Evolutionary conservation across 2,113 vertebrate genomes (phyloP).

Genomic region (cattle (Bos taurus)): DNA sequence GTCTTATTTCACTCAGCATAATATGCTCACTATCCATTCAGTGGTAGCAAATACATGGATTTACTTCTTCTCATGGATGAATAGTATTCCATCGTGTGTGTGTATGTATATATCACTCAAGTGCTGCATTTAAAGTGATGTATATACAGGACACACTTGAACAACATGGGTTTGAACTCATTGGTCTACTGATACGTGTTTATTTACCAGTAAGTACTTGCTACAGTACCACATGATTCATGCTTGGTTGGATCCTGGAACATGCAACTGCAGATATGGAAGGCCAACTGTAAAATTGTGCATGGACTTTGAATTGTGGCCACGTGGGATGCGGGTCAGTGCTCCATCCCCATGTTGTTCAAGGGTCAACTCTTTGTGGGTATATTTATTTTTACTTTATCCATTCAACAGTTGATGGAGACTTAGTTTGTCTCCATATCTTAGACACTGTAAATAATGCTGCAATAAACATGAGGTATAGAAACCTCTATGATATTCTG

Average conservation of each 20-base stretch:
- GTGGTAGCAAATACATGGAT: background rate
- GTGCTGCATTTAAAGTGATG: background rate
- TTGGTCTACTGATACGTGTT: background rate
- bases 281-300: background rate
- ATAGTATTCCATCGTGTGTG: background rate
- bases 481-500: background rate
- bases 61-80: background rate
- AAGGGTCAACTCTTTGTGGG: background rate
- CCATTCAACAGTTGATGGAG: background rate
- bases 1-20: background rate
- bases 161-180: background rate
- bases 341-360: background rate
- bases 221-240: background rate
- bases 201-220: background rate
- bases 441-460: background rate
- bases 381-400: background rate
- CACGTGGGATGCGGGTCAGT: fast-evolving
- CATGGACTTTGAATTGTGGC: background rate
- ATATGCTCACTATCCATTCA: background rate
- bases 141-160: background rate
- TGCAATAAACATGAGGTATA: background rate
- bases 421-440: background rate
- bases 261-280: background rate
- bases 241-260: background rate
- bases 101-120: background rate